Evolutionary conservation across 2,113 vertebrate genomes (phyloP), one percentile per base, ranked within the genome.

Genomic region (Larimichthys polyactis): DNA sequence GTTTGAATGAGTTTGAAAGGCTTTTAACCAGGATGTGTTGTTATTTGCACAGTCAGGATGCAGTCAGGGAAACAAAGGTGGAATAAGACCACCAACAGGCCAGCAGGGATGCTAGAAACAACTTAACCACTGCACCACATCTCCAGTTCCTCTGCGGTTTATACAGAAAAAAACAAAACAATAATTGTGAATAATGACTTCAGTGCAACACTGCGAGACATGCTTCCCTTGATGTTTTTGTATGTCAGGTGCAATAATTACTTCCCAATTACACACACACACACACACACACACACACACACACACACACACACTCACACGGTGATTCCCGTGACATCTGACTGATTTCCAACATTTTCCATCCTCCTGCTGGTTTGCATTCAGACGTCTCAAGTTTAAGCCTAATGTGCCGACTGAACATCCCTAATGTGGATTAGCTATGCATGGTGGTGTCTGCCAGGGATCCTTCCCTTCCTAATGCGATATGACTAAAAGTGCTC

Each of bases 341-440:
- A 90, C 74, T 71, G 71, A 83, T 84, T 84, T 81, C 69, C 75
- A 90, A 29, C 55, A 69, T 79, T 79, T 76, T 64, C 63, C 11
- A 62, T 81, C 51, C 36, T 64, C 71, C 60, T 64, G 71, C 77
- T 87, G 22, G 75, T 83, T 86, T 82, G 70, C 68, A 76, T 89
- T 85, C 79, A 82, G 63, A 79, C 77, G 58, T 85, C 29, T 68
- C 32, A 11, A 71, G 57, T 81, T 77, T 63, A 86, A 82, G 86
- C 75, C 66, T 83, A 89, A 90, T 76, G 85, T 73, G 77, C 67
- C 19, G 29, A 83, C 60, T 81, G 81, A 87, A 90, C 64, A 67
- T 72, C 71, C 58, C 82, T 92, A 91, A 92, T 90, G 83, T 88
- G 86, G 90, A 89, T 90, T 86, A 91, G 84, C 68, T 63, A 89